Evolutionary conservation across 1,140 invertebrate genomes (phyloP).

Genomic region (Microvelia longipes): DNA sequence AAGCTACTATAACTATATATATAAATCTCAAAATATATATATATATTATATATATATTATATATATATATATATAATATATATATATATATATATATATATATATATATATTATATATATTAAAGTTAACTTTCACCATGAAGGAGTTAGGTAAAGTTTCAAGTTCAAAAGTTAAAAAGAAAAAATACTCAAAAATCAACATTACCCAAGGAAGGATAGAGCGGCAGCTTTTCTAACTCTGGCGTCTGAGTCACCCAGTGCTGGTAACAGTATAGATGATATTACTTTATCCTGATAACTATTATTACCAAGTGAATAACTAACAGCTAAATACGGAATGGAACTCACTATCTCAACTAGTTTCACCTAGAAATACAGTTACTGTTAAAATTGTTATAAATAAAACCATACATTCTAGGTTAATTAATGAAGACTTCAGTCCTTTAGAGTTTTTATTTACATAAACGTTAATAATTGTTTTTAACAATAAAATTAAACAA

Average conservation of each 20-base stretch:
- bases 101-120: background rate
- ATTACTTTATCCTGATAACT: conserved; percentile 44
- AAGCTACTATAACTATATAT: too few species aligned
- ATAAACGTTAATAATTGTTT: background rate
- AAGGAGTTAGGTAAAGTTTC: background rate
- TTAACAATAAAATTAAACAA: too few species aligned
- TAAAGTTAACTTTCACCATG: background rate
- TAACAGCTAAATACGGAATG: conserved; percentile 39
- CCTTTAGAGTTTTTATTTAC: too few species aligned
- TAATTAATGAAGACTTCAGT: too few species aligned
- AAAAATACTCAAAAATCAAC: too few species aligned
- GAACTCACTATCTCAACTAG: conserved; percentile 42
- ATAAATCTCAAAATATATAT: too few species aligned
- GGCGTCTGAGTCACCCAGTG: conserved; percentile 58
- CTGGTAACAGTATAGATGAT: conserved; percentile 39
- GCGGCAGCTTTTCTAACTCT: conserved; percentile 58
- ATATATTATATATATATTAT: background rate
- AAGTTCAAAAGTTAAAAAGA: background rate
- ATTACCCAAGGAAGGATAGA: conserved; percentile 49
- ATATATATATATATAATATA: background rate
- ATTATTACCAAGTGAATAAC: conserved; percentile 31
- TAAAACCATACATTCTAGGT: background rate
- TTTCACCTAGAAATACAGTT: conserved; percentile 31
- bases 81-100: background rate
- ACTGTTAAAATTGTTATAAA: background rate